phyloP scores from a whole-genome alignment of 2,888 invertebrate genomes.

The Camponotus fellah region DNA sequence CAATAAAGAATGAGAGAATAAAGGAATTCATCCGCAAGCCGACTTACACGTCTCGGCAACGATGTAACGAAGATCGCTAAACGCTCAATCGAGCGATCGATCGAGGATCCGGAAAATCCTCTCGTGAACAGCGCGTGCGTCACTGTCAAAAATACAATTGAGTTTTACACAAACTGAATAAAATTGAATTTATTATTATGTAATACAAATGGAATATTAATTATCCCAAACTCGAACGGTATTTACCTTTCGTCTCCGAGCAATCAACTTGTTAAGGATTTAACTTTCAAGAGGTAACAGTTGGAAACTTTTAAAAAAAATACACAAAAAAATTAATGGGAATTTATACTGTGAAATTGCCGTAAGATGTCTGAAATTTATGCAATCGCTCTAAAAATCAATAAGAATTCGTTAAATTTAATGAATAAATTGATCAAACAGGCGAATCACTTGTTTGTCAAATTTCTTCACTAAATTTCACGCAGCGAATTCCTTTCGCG shows the following conservation, averaged over 20 bases:
- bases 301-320: not conserved
- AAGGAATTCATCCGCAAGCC: slow-evolving; percentile 77
- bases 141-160: slow-evolving; percentile 22
- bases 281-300: slow-evolving; percentile 1
- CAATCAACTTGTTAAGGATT: slow-evolving; percentile 10
- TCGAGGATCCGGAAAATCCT: slow-evolving; percentile 61
- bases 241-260: not conserved
- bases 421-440: too few species aligned
- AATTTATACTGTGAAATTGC: not conserved
- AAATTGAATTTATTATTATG: slow-evolving; percentile 16
- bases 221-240: not conserved
- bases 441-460: not conserved
- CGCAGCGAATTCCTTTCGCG: slow-evolving; percentile 9
- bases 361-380: not conserved
- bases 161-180: slow-evolving; percentile 23
- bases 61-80: slow-evolving; percentile 78
- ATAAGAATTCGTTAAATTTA: not conserved
- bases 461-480: not conserved
- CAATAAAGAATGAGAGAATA: slow-evolving; percentile 72
- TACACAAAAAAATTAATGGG: not conserved
- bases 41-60: slow-evolving; percentile 79
- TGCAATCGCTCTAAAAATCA: not conserved
- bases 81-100: slow-evolving; percentile 80
- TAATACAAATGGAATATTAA: slow-evolving; percentile 6
- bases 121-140: slow-evolving; percentile 18